phyloP scores from a whole-genome alignment of 2,113 vertebrate species.

The Percopsis transmontana region DNA sequence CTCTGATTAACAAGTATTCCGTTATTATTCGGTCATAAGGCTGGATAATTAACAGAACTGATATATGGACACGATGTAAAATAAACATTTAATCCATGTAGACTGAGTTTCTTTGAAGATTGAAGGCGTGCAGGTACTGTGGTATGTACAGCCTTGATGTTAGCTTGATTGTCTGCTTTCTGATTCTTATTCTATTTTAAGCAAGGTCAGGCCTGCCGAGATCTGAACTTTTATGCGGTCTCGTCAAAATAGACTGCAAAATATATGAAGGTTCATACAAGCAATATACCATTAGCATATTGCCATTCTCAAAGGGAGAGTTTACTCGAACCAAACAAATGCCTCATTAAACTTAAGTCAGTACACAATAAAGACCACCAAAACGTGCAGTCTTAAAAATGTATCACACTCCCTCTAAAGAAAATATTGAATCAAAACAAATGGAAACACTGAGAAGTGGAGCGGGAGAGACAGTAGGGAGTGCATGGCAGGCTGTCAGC shows the following conservation, averaged over 20 bases:
- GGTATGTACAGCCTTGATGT: not conserved
- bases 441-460: not conserved
- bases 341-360: constrained; percentile 31
- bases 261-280: constrained; percentile 8
- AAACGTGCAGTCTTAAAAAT: not conserved
- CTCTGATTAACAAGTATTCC: constrained; percentile 9
- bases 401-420: not conserved
- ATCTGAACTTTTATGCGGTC: not conserved
- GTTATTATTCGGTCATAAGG: constrained; percentile 5
- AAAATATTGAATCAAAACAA: not conserved
- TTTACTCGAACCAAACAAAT: constrained; percentile 25
- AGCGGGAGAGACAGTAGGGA: not conserved
- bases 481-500: too few species aligned
- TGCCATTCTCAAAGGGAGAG: constrained; percentile 14
- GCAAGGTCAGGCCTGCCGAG: not conserved
- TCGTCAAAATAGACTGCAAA: not conserved
- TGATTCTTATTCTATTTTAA: too few species aligned
- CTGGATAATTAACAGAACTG: constrained; percentile 20
- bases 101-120: constrained; percentile 4
- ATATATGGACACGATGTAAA: not conserved
- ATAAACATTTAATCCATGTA: not conserved
- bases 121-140: not conserved
- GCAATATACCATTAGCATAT: constrained; percentile 41
- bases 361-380: constrained; percentile 16
- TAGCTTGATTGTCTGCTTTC: not conserved